Base-by-base conservation (phyloP, 2,888 invertebrate species). In the Drosophila mulleri region DNA sequence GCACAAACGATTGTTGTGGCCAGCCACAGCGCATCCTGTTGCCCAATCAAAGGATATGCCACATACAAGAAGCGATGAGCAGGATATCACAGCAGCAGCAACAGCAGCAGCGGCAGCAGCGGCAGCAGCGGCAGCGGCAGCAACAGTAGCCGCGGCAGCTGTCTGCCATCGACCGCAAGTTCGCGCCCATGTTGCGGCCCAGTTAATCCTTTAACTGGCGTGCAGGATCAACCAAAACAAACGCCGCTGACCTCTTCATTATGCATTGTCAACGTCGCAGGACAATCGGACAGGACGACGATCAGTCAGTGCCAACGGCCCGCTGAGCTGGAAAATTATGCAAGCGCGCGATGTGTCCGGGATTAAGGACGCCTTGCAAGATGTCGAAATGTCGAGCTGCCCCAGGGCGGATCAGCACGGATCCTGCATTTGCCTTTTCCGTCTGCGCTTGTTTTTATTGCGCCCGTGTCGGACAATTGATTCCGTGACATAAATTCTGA, bases 101-200 rank as follows among this genome's bases (percentile, higher is more conserved):
- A n/a, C n/a, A n/a, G n/a, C n/a, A n/a, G n/a, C n/a, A n/a, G n/a
- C n/a, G n/a, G n/a, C n/a, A n/a, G n/a, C 11, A 5, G 16, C 47
- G 4, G 4, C 6, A 7, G 11, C 1, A 11, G 20, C 16, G 2
- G 20, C 20, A 8, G 12, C 54, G 44, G 57, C 44, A 4, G 26
- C 14, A 18, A 26, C 20, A 8, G 11, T 0, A 5, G 20, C 16
- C 1, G 16, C 23, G 16, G 18, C 54, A 57, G 57, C 57, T 57
- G 57, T 2, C 32, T 3, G 32, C 32, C 14, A 47, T 8, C 39
- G 14, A 72, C 77, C 84, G 71, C 80, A 81, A 78, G 83, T 85
- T 85, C 86, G 84, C 88, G 84, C 88, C 84, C 88, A 83, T 88
- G 88, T 84, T 76, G 76, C 75, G 78, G 73, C 48, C 71, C 70